A percentile compares a stretch with the other conserved stretches of the same genome.
These are phyloP conservation scores for Cyrtodaria siliqua DNA, from an alignment of 2,888 invertebrate species.

Conservation along the genomic window DNA sequence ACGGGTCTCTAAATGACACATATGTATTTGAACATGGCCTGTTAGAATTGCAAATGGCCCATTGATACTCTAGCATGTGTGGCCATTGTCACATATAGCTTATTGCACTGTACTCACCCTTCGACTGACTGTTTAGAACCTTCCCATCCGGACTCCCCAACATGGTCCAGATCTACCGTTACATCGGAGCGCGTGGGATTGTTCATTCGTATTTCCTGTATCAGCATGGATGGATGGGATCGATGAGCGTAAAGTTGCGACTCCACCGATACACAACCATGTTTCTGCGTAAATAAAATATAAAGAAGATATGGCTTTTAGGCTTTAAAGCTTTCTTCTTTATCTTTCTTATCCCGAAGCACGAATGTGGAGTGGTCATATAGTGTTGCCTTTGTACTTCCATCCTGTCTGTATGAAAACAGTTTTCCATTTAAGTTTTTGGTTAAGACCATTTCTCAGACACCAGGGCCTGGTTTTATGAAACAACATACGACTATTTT, in stretches of 20 bases:
- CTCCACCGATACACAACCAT: conserved; percentile 75
- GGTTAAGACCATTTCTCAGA: no score
- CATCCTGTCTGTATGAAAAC: no score
- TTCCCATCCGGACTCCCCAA: conserved; percentile 87
- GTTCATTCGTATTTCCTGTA: conserved; percentile 92
- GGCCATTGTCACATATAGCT: neutral
- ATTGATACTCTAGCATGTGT: no score
- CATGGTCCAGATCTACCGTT: conserved; percentile 89
- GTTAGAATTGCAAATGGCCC: no score
- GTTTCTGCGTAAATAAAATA: conserved; percentile 50
- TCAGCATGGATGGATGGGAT: conserved; percentile 91
- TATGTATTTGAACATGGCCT: no score
- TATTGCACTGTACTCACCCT: conserved; percentile 32
- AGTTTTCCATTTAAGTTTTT: no score
- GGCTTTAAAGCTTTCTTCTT: neutral
- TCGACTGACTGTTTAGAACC: conserved; percentile 53
- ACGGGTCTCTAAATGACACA: no score
- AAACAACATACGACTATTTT: no score
- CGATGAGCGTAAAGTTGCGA: conserved; percentile 90
- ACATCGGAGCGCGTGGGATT: conserved; percentile 90
- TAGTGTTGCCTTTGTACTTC: no score
- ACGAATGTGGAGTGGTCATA: no score
- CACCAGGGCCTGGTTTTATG: no score
- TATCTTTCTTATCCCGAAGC: no score
- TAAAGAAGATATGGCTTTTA: neutral